A percentile compares a stretch with the other conserved stretches of the same genome.
Evolutionary conservation across 1,140 invertebrate genomes (phyloP).

Genomic region (Oppia nitens): DNA sequence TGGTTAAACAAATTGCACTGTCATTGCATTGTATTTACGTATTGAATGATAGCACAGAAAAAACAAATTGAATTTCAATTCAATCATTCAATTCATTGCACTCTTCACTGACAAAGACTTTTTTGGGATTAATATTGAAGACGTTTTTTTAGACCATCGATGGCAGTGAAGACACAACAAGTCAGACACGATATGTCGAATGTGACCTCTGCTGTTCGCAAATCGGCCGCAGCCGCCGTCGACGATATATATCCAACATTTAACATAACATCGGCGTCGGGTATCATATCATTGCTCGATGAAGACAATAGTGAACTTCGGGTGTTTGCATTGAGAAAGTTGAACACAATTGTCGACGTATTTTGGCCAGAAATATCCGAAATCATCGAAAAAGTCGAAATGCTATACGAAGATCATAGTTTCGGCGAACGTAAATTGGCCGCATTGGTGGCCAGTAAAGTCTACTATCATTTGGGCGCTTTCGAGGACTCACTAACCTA

Average conservation of each 20-base stretch:
- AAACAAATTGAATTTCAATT: too few relatives aligned
- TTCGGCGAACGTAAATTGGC: slow-evolving; percentile 77
- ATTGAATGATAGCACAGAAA: too few relatives aligned
- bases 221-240: background rate
- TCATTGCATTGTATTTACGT: too few relatives aligned
- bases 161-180: too few relatives aligned
- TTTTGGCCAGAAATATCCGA: slow-evolving; percentile 98
- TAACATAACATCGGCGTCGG: slow-evolving; percentile 40
- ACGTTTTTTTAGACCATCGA: too few relatives aligned
- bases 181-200: too few relatives aligned
- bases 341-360: slow-evolving; percentile 85
- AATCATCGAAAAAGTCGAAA: slow-evolving; percentile 92
- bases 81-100: too few relatives aligned
- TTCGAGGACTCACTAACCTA: slow-evolving; percentile 90
- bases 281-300: slow-evolving; percentile 86
- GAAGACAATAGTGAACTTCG: slow-evolving; percentile 82
- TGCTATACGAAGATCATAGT: slow-evolving; percentile 74
- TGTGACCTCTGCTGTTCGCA: too few relatives aligned
- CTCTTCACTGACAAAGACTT: too few relatives aligned
- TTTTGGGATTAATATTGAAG: too few relatives aligned
- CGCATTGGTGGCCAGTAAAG: slow-evolving; percentile 92
- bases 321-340: slow-evolving; percentile 71
- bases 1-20: too few relatives aligned
- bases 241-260: background rate
- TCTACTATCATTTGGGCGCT: slow-evolving; percentile 91